Percentiles rank a stretch among this genome's conserved stretches.
Evolutionary conservation across 2,797 vertebrate species (phyloP).

Genomic region (Pygocentrus nattereri): DNA sequence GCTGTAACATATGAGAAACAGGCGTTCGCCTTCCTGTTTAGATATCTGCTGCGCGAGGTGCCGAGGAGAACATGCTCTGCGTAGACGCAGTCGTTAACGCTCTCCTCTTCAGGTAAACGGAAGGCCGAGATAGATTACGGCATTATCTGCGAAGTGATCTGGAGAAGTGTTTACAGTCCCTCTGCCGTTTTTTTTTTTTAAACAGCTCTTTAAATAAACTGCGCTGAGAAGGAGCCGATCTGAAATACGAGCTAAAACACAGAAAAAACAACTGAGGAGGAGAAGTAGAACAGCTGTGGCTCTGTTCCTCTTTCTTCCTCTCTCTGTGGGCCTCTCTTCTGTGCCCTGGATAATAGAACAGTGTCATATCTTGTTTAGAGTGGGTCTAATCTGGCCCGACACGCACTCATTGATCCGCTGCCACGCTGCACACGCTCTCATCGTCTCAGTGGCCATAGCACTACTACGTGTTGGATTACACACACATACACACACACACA

Average conservation of each 20-base stretch:
- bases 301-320: slow-evolving; percentile 22
- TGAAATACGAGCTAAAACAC: slow-evolving; percentile 14
- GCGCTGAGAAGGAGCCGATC: slow-evolving; percentile 27
- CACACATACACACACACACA: slow-evolving; percentile 51
- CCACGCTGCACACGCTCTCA: slow-evolving; percentile 77
- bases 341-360: slow-evolving; percentile 74
- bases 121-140: slow-evolving; percentile 51
- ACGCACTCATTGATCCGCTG: slow-evolving; percentile 79
- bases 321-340: slow-evolving; percentile 52
- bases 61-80: slow-evolving; percentile 28
- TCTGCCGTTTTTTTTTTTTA: slow-evolving; percentile 49
- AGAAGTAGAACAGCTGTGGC: slow-evolving; percentile 35
- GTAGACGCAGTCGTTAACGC: slow-evolving; percentile 35
- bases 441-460: slow-evolving; percentile 71
- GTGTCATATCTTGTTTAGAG: slow-evolving; percentile 81
- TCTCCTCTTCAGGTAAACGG: slow-evolving; percentile 54
- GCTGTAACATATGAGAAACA: slow-evolving; percentile 51
- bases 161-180: slow-evolving; percentile 49
- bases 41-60: slow-evolving; percentile 30
- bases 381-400: slow-evolving; percentile 76
- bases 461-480: slow-evolving; percentile 75
- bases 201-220: slow-evolving; percentile 55
- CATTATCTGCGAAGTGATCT: slow-evolving; percentile 48
- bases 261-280: neutral
- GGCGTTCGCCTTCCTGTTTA: slow-evolving; percentile 42